Conservation (phyloP, 2,888 invertebrate species). For the Penaeus monodon region DNA sequence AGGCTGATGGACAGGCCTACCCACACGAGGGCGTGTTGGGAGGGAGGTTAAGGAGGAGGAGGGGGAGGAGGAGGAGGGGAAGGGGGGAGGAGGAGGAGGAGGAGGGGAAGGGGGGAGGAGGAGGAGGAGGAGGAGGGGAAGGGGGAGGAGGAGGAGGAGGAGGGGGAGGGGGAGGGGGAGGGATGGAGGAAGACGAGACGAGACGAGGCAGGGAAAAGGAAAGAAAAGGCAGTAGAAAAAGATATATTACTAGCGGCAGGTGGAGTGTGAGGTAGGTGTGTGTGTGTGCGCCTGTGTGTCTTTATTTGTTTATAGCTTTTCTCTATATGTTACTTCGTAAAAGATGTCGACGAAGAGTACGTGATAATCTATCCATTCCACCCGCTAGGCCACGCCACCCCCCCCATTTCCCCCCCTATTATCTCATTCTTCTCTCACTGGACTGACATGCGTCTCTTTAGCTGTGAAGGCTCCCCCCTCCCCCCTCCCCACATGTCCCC, state of each 20-base stretch:
- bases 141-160: not conserved
- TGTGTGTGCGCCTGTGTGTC: no score
- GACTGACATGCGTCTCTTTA: not conserved
- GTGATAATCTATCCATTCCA: no score
- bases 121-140: not conserved
- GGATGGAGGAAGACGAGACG: not conserved
- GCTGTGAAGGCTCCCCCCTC: not conserved
- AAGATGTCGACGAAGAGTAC: no score
- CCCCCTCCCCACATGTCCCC: not conserved
- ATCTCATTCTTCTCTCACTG: not conserved
- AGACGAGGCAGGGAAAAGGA: not conserved
- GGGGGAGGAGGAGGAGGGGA: not conserved
- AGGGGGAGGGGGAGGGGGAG: not conserved
- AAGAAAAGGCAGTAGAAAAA: not conserved
- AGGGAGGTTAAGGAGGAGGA: not conserved
- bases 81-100: not conserved
- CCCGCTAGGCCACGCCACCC: not conserved
- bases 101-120: no score
- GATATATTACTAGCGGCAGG: not conserved
- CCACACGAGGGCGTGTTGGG: not conserved
- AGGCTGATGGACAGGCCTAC: conserved; percentile 52
- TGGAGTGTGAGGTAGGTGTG: not conserved
- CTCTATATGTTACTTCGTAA: not conserved
- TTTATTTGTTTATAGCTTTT: not conserved
- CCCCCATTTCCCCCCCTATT: not conserved